Percentiles rank a stretch among this genome's conserved stretches.
These are phyloP conservation scores for Silurus glanis DNA, from an alignment of 2,113 vertebrate species.

Conservation along the genomic window DNA sequence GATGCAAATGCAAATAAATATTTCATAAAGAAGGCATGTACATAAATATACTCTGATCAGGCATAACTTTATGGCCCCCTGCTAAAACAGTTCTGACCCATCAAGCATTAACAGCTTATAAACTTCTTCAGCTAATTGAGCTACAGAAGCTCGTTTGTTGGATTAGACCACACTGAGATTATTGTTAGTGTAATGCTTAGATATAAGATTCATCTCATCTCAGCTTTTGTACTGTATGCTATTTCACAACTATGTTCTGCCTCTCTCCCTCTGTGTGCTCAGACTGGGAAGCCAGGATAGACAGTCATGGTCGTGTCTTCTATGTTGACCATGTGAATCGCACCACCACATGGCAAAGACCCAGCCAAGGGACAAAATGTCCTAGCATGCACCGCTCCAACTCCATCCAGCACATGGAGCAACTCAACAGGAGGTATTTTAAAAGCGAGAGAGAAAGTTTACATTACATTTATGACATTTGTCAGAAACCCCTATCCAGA, in stretches of 20 bases:
- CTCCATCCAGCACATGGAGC: slow-evolving; percentile 97
- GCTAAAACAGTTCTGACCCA: too few species aligned
- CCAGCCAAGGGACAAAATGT: slow-evolving; percentile 79
- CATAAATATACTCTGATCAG: too few species aligned
- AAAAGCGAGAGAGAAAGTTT: neutral
- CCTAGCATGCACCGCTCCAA: slow-evolving; percentile 84
- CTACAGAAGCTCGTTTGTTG: too few species aligned
- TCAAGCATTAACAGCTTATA: too few species aligned
- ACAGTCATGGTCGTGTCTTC: slow-evolving; percentile 96
- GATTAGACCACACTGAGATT: neutral
- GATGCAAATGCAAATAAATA: too few species aligned
- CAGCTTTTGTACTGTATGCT: neutral
- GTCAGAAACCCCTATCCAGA: too few species aligned
- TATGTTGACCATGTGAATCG: slow-evolving; percentile 96
- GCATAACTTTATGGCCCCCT: too few species aligned
- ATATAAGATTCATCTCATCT: neutral
- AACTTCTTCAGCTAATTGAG: too few species aligned
- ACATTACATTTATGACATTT: too few species aligned
- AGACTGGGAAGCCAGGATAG: slow-evolving; percentile 98
- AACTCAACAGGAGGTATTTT: slow-evolving; percentile 89
- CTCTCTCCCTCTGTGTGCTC: slow-evolving; percentile 19
- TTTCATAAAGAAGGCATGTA: too few species aligned
- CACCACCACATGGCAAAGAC: slow-evolving; percentile 95
- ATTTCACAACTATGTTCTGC: neutral
- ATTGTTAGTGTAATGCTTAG: neutral